Evolutionary conservation across 2,113 vertebrate species (phyloP).

Genomic region (Sander vitreus): DNA sequence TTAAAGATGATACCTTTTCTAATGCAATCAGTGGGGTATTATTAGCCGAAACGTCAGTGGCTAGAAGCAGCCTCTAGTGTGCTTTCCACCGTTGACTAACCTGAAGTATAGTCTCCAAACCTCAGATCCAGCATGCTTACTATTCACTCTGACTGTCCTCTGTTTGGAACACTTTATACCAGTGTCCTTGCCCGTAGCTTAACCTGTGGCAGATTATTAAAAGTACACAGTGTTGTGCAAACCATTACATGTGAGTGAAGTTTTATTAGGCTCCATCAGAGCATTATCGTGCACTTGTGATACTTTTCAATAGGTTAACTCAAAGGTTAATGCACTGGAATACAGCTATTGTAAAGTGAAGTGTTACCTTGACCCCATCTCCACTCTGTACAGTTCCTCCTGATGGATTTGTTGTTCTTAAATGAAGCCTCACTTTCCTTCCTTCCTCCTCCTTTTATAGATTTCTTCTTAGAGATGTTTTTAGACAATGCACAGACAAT

Average conservation of each 20-base stretch:
- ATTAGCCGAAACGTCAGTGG: slow-evolving; percentile 62
- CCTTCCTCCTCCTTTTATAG: slow-evolving; percentile 36
- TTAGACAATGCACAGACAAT: slow-evolving; percentile 33
- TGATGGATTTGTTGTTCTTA: slow-evolving; percentile 60
- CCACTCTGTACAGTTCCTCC: slow-evolving; percentile 41
- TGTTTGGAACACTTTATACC: not conserved
- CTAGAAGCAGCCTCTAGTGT: slow-evolving; percentile 51
- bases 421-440: slow-evolving; percentile 45
- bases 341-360: slow-evolving; percentile 58
- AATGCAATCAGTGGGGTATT: slow-evolving; percentile 67
- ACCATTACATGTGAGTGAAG: slow-evolving; percentile 11
- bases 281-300: slow-evolving; percentile 39
- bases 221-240: slow-evolving; percentile 14
- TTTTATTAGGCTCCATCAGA: slow-evolving; percentile 48
- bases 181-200: slow-evolving; percentile 2
- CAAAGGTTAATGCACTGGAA: slow-evolving; percentile 64
- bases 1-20: slow-evolving; percentile 71
- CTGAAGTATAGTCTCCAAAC: slow-evolving; percentile 38
- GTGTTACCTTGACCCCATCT: slow-evolving; percentile 61
- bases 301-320: slow-evolving; percentile 62
- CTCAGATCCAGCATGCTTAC: slow-evolving; percentile 15
- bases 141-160: not conserved
- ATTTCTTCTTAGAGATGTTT: slow-evolving; percentile 55
- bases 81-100: slow-evolving; percentile 54
- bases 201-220: slow-evolving; percentile 8